These are phyloP conservation scores for Antitype chi DNA, from an alignment of 2,888 invertebrate genomes.

Conservation along the genomic window DNA sequence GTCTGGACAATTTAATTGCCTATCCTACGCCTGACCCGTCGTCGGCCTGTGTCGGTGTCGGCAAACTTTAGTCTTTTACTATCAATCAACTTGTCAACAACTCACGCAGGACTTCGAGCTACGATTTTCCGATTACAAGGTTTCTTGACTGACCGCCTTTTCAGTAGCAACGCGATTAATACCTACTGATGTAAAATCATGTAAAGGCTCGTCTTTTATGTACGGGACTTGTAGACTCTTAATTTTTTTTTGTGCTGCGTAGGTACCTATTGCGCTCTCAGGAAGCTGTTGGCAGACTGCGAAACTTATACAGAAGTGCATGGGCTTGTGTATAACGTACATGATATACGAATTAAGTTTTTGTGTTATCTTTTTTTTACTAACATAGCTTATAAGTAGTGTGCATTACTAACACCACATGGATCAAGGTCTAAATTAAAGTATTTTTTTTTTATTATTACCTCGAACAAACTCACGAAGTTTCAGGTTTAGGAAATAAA, in stretches of 20 bases:
- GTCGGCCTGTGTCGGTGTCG: constrained; percentile 27
- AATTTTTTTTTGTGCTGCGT: too few species aligned
- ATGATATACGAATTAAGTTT: not conserved
- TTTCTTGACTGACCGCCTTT: constrained; percentile 19
- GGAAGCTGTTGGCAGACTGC: not conserved
- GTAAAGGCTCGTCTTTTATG: not conserved
- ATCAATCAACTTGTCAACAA: constrained; percentile 64
- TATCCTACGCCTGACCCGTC: constrained; percentile 44
- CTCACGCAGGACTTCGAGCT: constrained; percentile 45
- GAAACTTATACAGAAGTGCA: not conserved
- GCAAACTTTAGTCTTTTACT: constrained; percentile 58
- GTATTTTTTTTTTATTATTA: too few species aligned
- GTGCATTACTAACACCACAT: too few species aligned
- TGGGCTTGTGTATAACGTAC: not conserved
- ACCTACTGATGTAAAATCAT: constrained; percentile 6
- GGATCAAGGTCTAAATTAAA: too few species aligned
- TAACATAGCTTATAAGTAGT: too few species aligned
- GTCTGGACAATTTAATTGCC: constrained; percentile 63
- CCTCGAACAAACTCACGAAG: too few species aligned
- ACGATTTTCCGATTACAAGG: constrained; percentile 47
- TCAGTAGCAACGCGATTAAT: not conserved
- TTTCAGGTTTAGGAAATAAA: too few species aligned
- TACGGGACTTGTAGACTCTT: too few species aligned
- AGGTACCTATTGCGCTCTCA: too few species aligned
- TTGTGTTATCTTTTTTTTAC: too few species aligned